Conservation (phyloP, 2,797 vertebrate species). For the Telmatherina bonti region DNA sequence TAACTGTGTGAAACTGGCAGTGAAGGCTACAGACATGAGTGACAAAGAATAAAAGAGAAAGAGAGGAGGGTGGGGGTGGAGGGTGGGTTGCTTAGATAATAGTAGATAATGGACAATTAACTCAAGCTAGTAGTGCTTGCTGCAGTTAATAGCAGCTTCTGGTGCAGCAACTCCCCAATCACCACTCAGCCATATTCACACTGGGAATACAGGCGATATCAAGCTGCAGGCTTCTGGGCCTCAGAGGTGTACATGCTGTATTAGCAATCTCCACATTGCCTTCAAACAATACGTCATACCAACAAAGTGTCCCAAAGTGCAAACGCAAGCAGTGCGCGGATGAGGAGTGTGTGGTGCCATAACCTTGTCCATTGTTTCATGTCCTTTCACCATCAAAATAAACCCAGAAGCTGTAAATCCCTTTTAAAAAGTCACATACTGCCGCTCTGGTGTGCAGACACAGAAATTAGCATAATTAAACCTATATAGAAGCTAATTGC, state of each 20-base stretch:
- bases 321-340: conserved; percentile 72
- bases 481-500: conserved; percentile 81
- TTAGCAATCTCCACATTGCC: conserved; percentile 79
- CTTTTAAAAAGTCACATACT: conserved; percentile 56
- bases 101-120: conserved; percentile 85
- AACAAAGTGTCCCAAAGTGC: conserved; percentile 79
- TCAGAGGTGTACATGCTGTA: conserved; percentile 73
- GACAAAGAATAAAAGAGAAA: conserved; percentile 67
- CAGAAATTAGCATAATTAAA: conserved; percentile 79
- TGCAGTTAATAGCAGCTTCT: conserved; percentile 78
- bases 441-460: conserved; percentile 46
- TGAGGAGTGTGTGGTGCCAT: conserved; percentile 62
- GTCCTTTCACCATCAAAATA: conserved; percentile 77
- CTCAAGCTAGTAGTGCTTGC: conserved; percentile 72
- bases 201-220: conserved; percentile 75
- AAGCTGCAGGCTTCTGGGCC: conserved; percentile 73
- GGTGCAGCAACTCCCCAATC: conserved; percentile 77
- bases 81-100: conserved; percentile 75
- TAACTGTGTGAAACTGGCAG: conserved; percentile 62
- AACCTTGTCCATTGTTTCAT: conserved; percentile 80
- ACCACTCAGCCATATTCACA: conserved; percentile 79
- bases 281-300: conserved; percentile 77
- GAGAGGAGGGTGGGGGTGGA: conserved; percentile 47
- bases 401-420: conserved; percentile 71
- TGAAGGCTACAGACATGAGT: conserved; percentile 67